phyloP scores from a whole-genome alignment of 2,113 vertebrate species.

The Anguilla rostrata region DNA sequence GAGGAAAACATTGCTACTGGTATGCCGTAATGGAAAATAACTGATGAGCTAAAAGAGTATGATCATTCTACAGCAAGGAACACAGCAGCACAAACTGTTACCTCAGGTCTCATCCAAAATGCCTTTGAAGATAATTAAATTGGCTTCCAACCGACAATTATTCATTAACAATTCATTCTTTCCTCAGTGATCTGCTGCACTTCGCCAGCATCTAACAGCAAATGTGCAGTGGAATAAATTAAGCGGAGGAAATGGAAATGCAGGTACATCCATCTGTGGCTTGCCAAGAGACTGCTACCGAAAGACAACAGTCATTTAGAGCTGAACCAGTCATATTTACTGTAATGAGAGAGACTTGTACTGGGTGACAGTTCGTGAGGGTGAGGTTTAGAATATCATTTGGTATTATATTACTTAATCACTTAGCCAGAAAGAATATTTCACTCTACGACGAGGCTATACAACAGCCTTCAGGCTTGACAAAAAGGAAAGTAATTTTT shows the following conservation, averaged over 20 bases:
- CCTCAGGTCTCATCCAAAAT: slow-evolving; percentile 75
- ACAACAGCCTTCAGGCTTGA: too few species aligned
- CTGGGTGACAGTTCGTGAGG: not conserved
- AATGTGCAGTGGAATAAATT: slow-evolving; percentile 79
- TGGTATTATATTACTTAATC: not conserved
- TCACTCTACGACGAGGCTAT: not conserved
- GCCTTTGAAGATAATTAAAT: slow-evolving; percentile 87
- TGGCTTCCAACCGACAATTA: slow-evolving; percentile 84
- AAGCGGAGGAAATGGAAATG: slow-evolving; percentile 78
- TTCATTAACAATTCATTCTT: slow-evolving; percentile 86
- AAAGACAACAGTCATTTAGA: not conserved
- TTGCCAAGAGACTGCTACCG: not conserved
- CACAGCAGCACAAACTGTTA: slow-evolving; percentile 62
- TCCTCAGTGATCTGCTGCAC: slow-evolving; percentile 77
- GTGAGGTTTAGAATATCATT: not conserved
- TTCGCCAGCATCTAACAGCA: slow-evolving; percentile 79
- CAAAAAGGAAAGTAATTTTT: too few species aligned
- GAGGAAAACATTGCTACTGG: slow-evolving; percentile 69
- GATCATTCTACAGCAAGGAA: slow-evolving; percentile 77
- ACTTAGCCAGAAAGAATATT: not conserved
- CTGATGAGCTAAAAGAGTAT: slow-evolving; percentile 80
- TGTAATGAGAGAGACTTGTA: not conserved
- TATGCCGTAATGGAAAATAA: slow-evolving; percentile 81
- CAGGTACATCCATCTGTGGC: slow-evolving; percentile 49
- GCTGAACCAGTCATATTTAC: not conserved